Evolutionary conservation across 30 jellyfish, hydroid and myxozoan genomes (phyloP), one percentile per base, ranked within the genome.

Genomic region (Turritopsis dohrnii): DNA sequence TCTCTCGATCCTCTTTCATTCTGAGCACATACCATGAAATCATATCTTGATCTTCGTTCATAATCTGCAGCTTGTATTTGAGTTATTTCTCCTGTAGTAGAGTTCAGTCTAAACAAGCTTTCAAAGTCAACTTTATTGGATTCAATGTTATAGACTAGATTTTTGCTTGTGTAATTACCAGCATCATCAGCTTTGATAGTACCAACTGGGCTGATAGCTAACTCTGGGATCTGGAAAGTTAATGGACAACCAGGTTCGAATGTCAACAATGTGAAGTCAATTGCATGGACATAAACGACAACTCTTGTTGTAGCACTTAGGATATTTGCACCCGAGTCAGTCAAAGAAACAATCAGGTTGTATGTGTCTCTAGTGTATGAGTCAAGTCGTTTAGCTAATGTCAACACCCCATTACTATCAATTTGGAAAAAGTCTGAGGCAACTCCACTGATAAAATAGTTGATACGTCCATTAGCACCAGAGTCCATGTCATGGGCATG

Each of bases 401-500:
- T 31, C 21, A 93, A 54, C 18, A 69, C 94, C 73, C 98, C 98
- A 82, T 82, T 85, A 60, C 29, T 30, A 66, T 81, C 85, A 21
- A 81, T 66, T 53, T 21, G 28, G 66, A 81, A 81, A 29, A 25
- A 21, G 18, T 84, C 81, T 0, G 80, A 26, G 23, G 87, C 28
- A 65, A 84, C 66, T 9, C 82, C 52, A 20, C 21, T 31, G 7
- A 94, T 9, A 16, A 22, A 52, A 90, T 82, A 94, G 16, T 16
- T 31, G 0, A 94, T 23, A 30, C 71, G 74, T 1, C 92, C 82
- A 72, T 89, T 94, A 19, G 23, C 21, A 1, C 97, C 97, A 65
- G 90, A 79, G 88, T 94, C 99, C 28, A n/a, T 16, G 74, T 94
- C 99, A 52, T 20, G 23, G 1, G 96, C 99, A 19, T 27, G 27